Evolutionary conservation across 1,140 invertebrate species (phyloP), one percentile per base, ranked within the genome.

Genomic region (Pseudoatta argentina): DNA sequence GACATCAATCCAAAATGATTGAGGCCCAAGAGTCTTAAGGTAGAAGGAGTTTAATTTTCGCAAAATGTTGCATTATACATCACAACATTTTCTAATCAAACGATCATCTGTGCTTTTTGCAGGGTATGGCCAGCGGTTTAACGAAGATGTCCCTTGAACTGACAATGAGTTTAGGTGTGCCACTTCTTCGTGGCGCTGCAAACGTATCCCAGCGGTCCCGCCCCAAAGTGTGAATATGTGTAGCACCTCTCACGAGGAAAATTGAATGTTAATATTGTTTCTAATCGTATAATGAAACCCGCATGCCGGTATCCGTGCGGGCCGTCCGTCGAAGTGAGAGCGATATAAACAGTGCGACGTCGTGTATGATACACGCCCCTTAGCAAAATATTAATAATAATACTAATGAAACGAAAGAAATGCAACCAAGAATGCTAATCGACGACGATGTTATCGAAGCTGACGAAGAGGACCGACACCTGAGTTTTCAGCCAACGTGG

Each of bases 71-170:
- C 14, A n/a, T 14, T 3, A n/a, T 16, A 2, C 4, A 1, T 34
- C 8, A 14, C 51, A 21, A 63, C 48, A 24, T 34, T 82, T 48
- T 30, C 53, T 57, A 89, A 39, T 59, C 1, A 44, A 39, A 24
- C 48, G 69, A 24, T 59, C 4, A 18, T 73, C 21, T 86, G 48
- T 82, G 30, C 6, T 2, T 94, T 90, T 96, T 96, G 3, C 96
- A 96, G 96, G 92, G 96, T 96, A 83, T 96, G 96, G 96, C 96
- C 96, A 92, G 95, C 96, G 89, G 96, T 96, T 95, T 96, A 96
- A 96, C 95, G 92, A 94, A 94, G 91, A 93, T 39, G 83, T 90
- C 86, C 86, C 75, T 88, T 87, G 88, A 88, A 76, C 92, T 78
- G 89, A 55, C 53, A 55, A 55, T 55, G 53, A 92, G 72, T 90